Conservation (phyloP, 2,797 vertebrate species). For the Crocidura indochinensis region DNA sequence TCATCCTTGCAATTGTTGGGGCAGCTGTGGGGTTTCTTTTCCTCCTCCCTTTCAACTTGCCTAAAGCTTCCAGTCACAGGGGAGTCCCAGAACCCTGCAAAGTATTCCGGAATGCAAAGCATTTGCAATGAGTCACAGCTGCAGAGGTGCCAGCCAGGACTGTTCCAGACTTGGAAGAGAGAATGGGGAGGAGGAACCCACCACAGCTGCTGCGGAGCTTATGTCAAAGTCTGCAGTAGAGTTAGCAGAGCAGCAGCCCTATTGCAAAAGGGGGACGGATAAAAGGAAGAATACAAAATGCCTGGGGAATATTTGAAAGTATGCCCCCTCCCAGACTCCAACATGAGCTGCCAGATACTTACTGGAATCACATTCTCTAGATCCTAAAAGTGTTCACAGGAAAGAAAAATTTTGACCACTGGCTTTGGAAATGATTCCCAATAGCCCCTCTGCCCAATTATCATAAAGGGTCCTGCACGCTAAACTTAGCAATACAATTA, state of each 20-base stretch:
- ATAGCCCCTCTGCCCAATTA: constrained; percentile 18
- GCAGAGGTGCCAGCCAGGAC: constrained; percentile 59
- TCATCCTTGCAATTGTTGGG: constrained; percentile 54
- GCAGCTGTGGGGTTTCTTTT: constrained; percentile 62
- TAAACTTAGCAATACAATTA: constrained; percentile 37
- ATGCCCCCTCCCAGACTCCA: no score
- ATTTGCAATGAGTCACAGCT: constrained; percentile 80
- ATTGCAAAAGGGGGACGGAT: background rate
- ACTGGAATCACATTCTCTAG: background rate
- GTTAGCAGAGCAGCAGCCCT: background rate
- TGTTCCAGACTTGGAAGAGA: constrained; percentile 29
- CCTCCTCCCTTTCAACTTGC: constrained; percentile 68
- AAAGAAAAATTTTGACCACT: constrained; percentile 40
- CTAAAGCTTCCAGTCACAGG: constrained; percentile 61
- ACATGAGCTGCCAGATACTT: background rate
- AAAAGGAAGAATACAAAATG: background rate
- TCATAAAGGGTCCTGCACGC: constrained; percentile 45
- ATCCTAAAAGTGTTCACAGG: constrained; percentile 39
- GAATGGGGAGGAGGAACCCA: background rate
- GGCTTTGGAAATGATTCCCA: constrained; percentile 48
- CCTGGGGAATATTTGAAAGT: no score
- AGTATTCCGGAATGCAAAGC: constrained; percentile 79
- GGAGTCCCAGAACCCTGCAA: constrained; percentile 70
- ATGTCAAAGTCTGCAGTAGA: background rate
- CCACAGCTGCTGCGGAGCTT: constrained; percentile 28